These are phyloP conservation scores for Falcunculus frontatus DNA, from an alignment of 2,113 vertebrate species.

Conservation along the genomic window DNA sequence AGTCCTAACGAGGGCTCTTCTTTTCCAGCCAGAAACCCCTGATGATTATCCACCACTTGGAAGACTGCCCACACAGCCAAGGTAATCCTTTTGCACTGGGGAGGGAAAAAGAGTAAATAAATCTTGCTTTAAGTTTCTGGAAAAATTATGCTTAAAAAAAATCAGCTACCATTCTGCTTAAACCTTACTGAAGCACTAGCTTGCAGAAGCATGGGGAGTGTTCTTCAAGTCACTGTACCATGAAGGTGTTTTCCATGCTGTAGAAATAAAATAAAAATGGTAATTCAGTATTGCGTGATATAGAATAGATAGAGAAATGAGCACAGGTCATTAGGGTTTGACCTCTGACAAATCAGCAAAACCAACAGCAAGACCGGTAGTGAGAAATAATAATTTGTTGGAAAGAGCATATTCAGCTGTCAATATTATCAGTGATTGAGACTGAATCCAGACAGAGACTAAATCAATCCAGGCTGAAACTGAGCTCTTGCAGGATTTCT, in stretches of 20 bases:
- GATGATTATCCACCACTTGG: constrained; percentile 91
- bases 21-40: constrained; percentile 88
- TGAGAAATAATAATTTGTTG: neutral
- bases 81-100: constrained; percentile 58
- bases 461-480: neutral
- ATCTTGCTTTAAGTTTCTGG: too few species aligned
- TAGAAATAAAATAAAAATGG: neutral
- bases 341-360: neutral
- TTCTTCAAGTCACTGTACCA: neutral
- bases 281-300: too few species aligned
- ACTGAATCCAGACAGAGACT: neutral
- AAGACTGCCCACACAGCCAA: constrained; percentile 90
- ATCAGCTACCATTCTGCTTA: too few species aligned
- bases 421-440: neutral
- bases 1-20: neutral
- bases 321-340: neutral
- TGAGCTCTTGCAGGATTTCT: neutral
- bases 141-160: too few species aligned
- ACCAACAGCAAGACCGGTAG: too few species aligned
- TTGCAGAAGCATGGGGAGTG: rapidly evolving
- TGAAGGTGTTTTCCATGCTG: rapidly evolving
- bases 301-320: neutral
- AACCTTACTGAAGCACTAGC: too few species aligned
- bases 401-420: neutral
- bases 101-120: too few species aligned